Base-by-base conservation (phyloP, 2,888 invertebrate genomes). In the Stenchaetothrips biformis region DNA sequence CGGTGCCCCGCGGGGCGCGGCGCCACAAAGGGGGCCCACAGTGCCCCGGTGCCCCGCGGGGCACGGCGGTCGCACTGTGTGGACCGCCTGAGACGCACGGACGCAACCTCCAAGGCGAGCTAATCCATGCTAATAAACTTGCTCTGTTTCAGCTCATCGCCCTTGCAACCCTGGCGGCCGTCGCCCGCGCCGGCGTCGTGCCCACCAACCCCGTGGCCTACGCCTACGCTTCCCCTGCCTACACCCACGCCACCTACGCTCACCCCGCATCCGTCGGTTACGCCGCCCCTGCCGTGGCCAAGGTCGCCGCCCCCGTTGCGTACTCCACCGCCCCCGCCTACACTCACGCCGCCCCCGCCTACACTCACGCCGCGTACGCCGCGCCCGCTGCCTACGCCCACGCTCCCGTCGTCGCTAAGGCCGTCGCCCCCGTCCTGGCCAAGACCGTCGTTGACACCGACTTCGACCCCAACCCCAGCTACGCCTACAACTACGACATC, bases 301-400 rank as follows among this genome's bases (percentile, higher is more conserved):
- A 84, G 89, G 87, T 89, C 87, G 87, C 89, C 87, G 85, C 88
- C 87, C 88, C 89, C 85, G 49, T 83, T 48, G 87, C 88, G 85
- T 87, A 88, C 85, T 81, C 87, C 83, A 83, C 88, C 78, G 86
- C 37, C 37, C 37, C 86, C 83, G 86, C 86, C 81, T 84, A 86
- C 82, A 87, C 88, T 74, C 87, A 88, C 83, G 84, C 88, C 86
- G 27, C 84, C 79, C 84, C 87, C 79, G 86, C 87, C 82, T 37
- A 37, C 37, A 13, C 86, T 85, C 48, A 85, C 85, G 82, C 86
- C 86, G 37, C 84, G 82, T 83, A 83, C 80, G 82, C 85, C 25
- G 80, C 79, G 83, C 83, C 84, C 81, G 83, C 85, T 16, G 83
- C 84, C 82, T 83, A 83, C 80, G 82, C 85, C 4, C 37, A 37